A percentile compares a stretch with the other conserved stretches of the same genome.
phyloP scores from a whole-genome alignment of 1,140 invertebrate species.

The Trichoplusia ni region DNA sequence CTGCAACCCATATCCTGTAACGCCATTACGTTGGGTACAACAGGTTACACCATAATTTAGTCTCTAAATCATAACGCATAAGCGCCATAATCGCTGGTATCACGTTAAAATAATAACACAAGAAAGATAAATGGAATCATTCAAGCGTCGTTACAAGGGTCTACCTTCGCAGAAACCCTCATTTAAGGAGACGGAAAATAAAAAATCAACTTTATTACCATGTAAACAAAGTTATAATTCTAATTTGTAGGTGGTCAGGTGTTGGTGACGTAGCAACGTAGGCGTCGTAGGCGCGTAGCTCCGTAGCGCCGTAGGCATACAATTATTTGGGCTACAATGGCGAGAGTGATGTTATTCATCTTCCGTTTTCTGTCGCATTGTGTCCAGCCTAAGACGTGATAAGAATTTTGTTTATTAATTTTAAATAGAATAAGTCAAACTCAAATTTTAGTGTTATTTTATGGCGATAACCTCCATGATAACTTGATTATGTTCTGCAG shows the following conservation, averaged over 20 bases:
- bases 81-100: constrained; percentile 17
- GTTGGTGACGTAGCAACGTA: neutral
- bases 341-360: constrained; percentile 40
- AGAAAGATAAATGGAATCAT: constrained; percentile 51
- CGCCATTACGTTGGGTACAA: neutral
- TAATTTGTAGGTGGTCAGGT: constrained; percentile 10
- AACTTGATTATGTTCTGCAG: too few species aligned
- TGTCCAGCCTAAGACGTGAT: constrained; percentile 9
- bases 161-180: constrained; percentile 29
- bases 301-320: constrained; percentile 27
- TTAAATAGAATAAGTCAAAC: neutral
- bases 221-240: constrained; percentile 21
- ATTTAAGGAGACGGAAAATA: constrained; percentile 24
- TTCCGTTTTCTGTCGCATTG: constrained; percentile 6
- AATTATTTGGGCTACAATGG: constrained; percentile 43
- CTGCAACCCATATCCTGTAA: constrained; percentile 16
- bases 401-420: constrained; percentile 25
- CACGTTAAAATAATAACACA: constrained; percentile 40
- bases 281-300: constrained; percentile 1
- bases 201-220: constrained; percentile 26
- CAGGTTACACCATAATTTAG: constrained; percentile 14
- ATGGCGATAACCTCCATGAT: too few species aligned
- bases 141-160: constrained; percentile 44
- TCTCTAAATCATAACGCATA: constrained; percentile 7
- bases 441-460: too few species aligned